Evolutionary conservation across 2,113 vertebrate species (phyloP), one percentile per base, ranked within the genome.

Genomic region (Crotalus helleri): DNA sequence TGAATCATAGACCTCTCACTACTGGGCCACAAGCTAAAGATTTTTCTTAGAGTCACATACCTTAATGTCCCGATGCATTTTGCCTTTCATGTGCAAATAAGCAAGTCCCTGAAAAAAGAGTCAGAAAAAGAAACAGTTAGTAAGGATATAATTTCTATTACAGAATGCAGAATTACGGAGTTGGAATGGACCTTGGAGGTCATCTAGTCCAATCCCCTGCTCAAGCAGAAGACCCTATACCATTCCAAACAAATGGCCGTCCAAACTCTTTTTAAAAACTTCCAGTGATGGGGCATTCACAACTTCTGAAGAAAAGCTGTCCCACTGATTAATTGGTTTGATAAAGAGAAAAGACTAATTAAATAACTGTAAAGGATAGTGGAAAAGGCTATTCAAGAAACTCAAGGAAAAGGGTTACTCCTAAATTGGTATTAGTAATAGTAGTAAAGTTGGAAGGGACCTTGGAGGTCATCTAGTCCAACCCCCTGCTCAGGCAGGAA

Each of bases 51-150:
- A 90, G 58, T 93, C 92, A 94, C 88, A 39, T 98, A 99, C 99
- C 98, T 99, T 99, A 93, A 99, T 99, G 96, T 99, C 99, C 95
- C 99, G 98, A 95, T 99, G 99, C 99, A 99, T 99, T 98, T 99
- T 99, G 89, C 98, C 98, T 96, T 99, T 99, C 95, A 91, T 98
- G 97, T 99, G 99, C 94, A 99, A 98, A 97, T 99, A 99, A 55
- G 98, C 98, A 96, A 99, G 98, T 96, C 99, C 99, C 99, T 99
- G 95, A 49, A 96, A 96, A 1, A 6, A 87, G 26, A 92, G 74
- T 92, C 4, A 49, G 6, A 87, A 3, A 88, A 0, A 10, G 51
- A 12, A 0, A 0, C 0, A 0, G 92, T 44, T 85, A 88, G 87
- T 10, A 8, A 93, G 53, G 69, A 39, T 39, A 24, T 26, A 69